Percentiles rank a stretch among this genome's conserved stretches.
phyloP scores from a whole-genome alignment of 2,113 vertebrate genomes.

The Girardinichthys multiradiatus region DNA sequence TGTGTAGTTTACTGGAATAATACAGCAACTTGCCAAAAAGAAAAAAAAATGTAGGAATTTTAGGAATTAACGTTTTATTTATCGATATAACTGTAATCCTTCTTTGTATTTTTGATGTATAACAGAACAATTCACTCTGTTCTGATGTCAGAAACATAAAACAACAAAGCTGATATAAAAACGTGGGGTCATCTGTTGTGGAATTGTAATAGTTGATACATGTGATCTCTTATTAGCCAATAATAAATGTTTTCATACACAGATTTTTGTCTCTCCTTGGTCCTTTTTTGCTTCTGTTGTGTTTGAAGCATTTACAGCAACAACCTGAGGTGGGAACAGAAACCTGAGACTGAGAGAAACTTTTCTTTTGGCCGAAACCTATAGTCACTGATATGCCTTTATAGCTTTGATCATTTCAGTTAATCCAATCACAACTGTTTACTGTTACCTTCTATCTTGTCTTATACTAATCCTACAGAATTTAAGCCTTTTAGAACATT shows the following conservation, averaged over 20 bases:
- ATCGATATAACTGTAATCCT: constrained; percentile 65
- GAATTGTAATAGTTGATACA: constrained; percentile 70
- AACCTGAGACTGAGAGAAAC: too few species aligned
- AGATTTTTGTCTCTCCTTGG: constrained; percentile 1
- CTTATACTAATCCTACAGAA: not conserved
- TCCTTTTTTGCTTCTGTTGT: not conserved
- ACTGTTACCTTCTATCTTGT: not conserved
- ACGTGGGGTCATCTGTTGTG: constrained; percentile 67
- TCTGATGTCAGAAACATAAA: constrained; percentile 50
- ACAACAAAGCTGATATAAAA: constrained; percentile 13
- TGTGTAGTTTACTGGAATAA: constrained; percentile 85
- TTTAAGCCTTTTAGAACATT: too few species aligned
- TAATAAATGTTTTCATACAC: constrained; percentile 81
- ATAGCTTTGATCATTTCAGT: too few species aligned
- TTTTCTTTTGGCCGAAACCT: too few species aligned
- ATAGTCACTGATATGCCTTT: too few species aligned
- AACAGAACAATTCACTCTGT: constrained; percentile 74
- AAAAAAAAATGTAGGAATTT: constrained; percentile 77
- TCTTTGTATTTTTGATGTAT: constrained; percentile 66
- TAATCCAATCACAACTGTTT: not conserved
- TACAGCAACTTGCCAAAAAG: constrained; percentile 96
- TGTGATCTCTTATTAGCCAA: constrained; percentile 69
- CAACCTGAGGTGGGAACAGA: too few species aligned
- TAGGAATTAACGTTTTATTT: constrained; percentile 78
- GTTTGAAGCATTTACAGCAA: too few species aligned